Evolutionary conservation across 2,888 invertebrate genomes (phyloP).

Genomic region (Esperia sulphurella): DNA sequence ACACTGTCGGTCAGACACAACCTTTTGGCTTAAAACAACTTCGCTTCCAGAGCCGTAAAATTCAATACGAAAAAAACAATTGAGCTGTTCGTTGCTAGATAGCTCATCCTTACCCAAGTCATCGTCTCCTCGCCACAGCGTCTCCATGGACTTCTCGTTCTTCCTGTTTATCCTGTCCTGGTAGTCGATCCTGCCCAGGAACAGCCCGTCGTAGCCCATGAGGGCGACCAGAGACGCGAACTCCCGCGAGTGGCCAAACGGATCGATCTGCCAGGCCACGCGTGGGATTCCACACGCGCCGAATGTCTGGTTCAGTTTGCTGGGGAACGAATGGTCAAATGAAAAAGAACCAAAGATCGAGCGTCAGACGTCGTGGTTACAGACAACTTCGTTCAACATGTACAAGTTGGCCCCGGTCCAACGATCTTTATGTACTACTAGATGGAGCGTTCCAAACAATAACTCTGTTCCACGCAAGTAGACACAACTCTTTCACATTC

Average conservation of each 20-base stretch:
- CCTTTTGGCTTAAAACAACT: too few relatives aligned
- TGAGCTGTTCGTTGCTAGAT: neutral
- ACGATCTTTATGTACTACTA: too few relatives aligned
- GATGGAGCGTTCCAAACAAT: too few relatives aligned
- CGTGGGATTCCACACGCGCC: conserved; percentile 86
- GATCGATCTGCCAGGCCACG: conserved; percentile 91
- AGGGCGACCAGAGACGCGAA: conserved; percentile 89
- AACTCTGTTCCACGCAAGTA: too few relatives aligned
- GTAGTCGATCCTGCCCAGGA: conserved; percentile 92
- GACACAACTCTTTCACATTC: too few relatives aligned
- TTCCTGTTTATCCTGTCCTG: conserved; percentile 86
- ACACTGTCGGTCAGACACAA: too few relatives aligned
- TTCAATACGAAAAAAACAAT: too few relatives aligned
- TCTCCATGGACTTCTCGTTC: conserved; percentile 83
- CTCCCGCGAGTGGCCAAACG: conserved; percentile 92
- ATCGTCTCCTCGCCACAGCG: conserved; percentile 89
- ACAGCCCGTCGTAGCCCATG: conserved; percentile 92
- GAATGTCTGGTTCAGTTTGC: conserved; percentile 82
- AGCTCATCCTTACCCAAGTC: conserved; percentile 79
- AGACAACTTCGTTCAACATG: too few relatives aligned
- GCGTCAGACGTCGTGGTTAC: too few relatives aligned
- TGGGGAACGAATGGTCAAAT: conserved; percentile 19
- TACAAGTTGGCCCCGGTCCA: too few relatives aligned
- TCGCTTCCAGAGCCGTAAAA: too few relatives aligned
- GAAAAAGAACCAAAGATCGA: too few relatives aligned